phyloP scores from a whole-genome alignment of 2,113 vertebrate genomes.

The Felis chaus region DNA sequence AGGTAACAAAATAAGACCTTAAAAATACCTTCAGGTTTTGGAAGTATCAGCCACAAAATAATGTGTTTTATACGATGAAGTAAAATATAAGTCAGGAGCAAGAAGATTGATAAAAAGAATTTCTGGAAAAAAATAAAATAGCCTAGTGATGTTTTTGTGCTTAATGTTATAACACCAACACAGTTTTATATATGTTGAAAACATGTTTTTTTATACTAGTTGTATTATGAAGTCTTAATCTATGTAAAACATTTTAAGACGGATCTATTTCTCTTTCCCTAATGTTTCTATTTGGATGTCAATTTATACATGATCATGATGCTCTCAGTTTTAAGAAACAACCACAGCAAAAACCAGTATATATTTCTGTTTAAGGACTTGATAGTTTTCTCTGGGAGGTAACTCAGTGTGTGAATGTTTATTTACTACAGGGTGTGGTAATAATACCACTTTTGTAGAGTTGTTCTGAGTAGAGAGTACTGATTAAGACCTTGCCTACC shows the following conservation, averaged over 20 bases:
- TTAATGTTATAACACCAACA: not conserved
- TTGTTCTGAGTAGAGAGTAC: not conserved
- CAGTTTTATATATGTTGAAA: not conserved
- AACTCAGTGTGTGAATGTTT: not conserved
- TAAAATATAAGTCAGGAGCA: conserved; percentile 5
- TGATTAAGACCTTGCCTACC: not conserved
- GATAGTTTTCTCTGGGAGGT: not conserved
- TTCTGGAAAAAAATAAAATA: conserved; percentile 23
- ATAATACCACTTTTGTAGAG: not conserved
- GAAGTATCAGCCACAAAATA: conserved; percentile 1
- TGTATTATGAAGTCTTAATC: conserved; percentile 6
- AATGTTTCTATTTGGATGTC: conserved; percentile 11
- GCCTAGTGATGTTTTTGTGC: not conserved
- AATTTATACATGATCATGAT: not conserved
- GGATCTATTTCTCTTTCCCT: conserved; percentile 39
- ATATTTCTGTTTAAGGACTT: not conserved
- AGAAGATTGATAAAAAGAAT: not conserved
- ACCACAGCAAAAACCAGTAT: not conserved
- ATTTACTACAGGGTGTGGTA: not conserved
- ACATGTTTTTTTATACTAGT: not conserved
- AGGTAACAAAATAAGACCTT: conserved; percentile 30
- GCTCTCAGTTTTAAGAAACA: not conserved
- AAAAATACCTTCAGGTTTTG: not conserved
- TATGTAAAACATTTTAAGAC: not conserved
- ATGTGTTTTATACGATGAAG: not conserved